Conservation (phyloP, 2,797 vertebrate genomes). For the Gobio occitaniae region DNA sequence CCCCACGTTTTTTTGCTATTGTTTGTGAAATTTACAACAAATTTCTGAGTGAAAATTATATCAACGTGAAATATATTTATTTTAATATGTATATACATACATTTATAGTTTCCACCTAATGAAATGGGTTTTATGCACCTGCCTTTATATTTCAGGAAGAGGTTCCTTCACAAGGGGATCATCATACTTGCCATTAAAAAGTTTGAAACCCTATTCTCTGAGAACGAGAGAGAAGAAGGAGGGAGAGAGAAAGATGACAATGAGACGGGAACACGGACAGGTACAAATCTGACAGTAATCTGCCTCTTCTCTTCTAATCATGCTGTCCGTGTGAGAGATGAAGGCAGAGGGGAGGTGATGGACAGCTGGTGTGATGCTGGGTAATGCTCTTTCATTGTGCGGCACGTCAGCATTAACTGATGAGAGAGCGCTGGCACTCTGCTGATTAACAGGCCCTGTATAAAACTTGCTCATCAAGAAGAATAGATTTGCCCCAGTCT, state of each 20-base stretch:
- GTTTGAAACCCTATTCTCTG: neutral
- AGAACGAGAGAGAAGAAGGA: neutral
- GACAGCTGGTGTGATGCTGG: slow-evolving; percentile 66
- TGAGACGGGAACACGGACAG: slow-evolving; percentile 1
- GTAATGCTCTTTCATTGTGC: slow-evolving; percentile 69
- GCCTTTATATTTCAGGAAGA: neutral
- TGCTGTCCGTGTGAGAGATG: slow-evolving; percentile 4
- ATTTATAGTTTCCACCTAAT: neutral
- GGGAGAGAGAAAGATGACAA: slow-evolving; percentile 3
- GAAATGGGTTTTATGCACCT: neutral
- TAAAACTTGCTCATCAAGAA: slow-evolving; percentile 70
- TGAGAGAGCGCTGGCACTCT: slow-evolving; percentile 63
- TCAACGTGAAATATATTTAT: no score
- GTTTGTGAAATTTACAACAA: no score
- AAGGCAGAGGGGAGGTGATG: slow-evolving; percentile 36
- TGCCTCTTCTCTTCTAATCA: slow-evolving; percentile 32
- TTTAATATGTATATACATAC: neutral
- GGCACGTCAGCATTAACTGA: slow-evolving; percentile 69
- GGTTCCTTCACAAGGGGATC: neutral
- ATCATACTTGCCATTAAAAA: neutral
- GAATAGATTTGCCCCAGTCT: slow-evolving; percentile 69
- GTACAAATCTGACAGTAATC: slow-evolving; percentile 42
- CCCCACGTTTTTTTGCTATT: no score
- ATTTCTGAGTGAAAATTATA: no score
- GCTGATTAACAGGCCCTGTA: slow-evolving; percentile 74